phyloP scores from a whole-genome alignment of 2,113 vertebrate genomes.

The Acrocephalus arundinaceus region DNA sequence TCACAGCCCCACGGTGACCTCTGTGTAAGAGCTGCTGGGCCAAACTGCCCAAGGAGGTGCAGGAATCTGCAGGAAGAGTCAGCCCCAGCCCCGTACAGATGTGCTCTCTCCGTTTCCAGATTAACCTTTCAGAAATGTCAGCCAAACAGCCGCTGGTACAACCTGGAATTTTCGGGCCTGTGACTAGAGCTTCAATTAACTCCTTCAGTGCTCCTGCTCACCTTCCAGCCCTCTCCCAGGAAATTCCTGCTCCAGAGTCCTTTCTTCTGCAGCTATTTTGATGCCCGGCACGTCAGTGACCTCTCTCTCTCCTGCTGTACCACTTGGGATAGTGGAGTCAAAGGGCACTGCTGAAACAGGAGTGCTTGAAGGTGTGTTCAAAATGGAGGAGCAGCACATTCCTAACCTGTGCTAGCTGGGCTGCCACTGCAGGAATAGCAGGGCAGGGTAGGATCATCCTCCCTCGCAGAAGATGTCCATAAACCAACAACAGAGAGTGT shows the following conservation, averaged over 20 bases:
- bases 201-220: background rate
- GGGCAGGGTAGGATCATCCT: background rate
- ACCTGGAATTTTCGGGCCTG: background rate
- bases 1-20: background rate
- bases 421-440: background rate
- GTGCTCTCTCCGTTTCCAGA: background rate
- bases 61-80: background rate
- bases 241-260: background rate
- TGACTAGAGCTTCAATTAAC: slow-evolving; percentile 36
- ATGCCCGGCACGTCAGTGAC: background rate
- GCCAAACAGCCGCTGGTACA: background rate
- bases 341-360: background rate
- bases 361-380: background rate
- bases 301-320: background rate
- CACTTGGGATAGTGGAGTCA: background rate
- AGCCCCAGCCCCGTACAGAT: background rate
- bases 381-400: background rate
- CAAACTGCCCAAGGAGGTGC: background rate
- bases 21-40: too few relatives aligned
- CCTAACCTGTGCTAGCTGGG: background rate
- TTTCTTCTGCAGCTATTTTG: background rate
- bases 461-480: background rate
- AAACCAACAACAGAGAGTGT: background rate
- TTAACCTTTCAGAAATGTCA: slow-evolving; percentile 61
- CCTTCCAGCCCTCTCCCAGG: background rate